phyloP scores from a whole-genome alignment of 2,888 invertebrate species.

The Shargacucullia verbasci region DNA sequence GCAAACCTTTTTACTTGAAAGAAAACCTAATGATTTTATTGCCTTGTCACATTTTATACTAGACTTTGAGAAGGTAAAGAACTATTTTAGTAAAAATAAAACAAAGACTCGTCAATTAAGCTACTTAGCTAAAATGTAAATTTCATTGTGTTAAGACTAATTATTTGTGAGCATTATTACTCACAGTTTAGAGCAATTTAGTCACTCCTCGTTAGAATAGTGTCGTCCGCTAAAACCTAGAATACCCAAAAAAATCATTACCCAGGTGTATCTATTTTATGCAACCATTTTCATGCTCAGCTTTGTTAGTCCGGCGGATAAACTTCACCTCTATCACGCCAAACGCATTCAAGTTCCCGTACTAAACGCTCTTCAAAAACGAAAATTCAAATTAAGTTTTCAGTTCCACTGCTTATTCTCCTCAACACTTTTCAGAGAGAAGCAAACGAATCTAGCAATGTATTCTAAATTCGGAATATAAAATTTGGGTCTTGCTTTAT shows the following conservation, averaged over 20 bases:
- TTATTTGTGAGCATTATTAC: too few species aligned
- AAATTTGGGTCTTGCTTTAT: conserved; percentile 4
- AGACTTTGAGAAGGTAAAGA: too few species aligned
- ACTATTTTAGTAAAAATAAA: too few species aligned
- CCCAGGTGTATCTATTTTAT: conserved; percentile 27
- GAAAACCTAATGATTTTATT: too few species aligned
- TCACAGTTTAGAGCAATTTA: too few species aligned
- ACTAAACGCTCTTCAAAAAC: conserved; percentile 13
- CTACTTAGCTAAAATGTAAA: too few species aligned
- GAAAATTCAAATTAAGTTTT: conserved; percentile 1
- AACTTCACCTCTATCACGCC: conserved; percentile 56
- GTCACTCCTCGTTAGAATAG: too few species aligned
- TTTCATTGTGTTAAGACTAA: too few species aligned
- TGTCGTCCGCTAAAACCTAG: too few species aligned
- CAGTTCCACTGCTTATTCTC: conserved; percentile 23
- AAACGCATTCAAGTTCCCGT: conserved; percentile 38
- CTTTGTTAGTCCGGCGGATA: conserved; percentile 58
- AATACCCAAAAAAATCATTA: conserved; percentile 36
- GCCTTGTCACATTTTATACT: too few species aligned
- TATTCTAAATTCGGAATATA: not conserved
- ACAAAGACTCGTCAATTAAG: too few species aligned
- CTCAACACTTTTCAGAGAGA: not conserved
- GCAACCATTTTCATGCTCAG: conserved; percentile 47
- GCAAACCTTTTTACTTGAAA: too few species aligned
- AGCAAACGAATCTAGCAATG: conserved; percentile 23